Evolutionary conservation across 30 jellyfish, hydroid and myxozoan genomes (phyloP).

Genomic region (Phacellophora camtschatica): DNA sequence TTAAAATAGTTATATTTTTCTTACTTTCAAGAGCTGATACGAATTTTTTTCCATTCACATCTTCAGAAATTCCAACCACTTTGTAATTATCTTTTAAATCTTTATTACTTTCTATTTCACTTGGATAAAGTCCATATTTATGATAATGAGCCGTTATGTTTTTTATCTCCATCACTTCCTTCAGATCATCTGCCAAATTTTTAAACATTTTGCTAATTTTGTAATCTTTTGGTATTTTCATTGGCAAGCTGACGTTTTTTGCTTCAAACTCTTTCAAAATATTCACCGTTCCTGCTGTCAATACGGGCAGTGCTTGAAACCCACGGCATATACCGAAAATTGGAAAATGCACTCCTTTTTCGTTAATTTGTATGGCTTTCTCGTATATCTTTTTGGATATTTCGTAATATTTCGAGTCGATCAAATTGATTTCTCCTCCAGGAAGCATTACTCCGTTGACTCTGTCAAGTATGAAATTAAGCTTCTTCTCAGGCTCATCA

Average conservation of each 20-base stretch:
- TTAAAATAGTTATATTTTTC: background rate
- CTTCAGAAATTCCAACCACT: constrained; percentile 51
- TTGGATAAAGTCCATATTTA: constrained; percentile 68
- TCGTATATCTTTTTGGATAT: constrained; percentile 42
- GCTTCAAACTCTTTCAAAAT: constrained; percentile 34
- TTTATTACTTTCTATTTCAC: background rate
- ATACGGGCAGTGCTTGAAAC: constrained; percentile 72
- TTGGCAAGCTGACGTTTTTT: constrained; percentile 51
- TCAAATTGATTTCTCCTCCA: constrained; percentile 75
- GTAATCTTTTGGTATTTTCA: constrained; percentile 41
- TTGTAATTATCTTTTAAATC: constrained; percentile 8
- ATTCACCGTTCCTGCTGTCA: constrained; percentile 11
- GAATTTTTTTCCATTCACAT: constrained; percentile 44
- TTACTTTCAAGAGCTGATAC: constrained; percentile 68
- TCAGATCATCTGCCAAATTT: constrained; percentile 37
- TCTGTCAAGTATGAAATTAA: background rate
- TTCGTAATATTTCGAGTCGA: constrained; percentile 49
- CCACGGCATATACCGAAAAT: constrained; percentile 80
- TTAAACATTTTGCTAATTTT: constrained; percentile 44
- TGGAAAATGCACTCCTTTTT: constrained; percentile 50
- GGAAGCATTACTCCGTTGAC: constrained; percentile 73
- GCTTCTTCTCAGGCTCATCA: constrained; percentile 46
- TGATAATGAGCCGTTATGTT: constrained; percentile 60
- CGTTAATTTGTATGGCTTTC: constrained; percentile 34
- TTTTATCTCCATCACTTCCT: constrained; percentile 24